Conservation (phyloP, 2,113 vertebrate species). For the Misgurnus mizolepis region DNA sequence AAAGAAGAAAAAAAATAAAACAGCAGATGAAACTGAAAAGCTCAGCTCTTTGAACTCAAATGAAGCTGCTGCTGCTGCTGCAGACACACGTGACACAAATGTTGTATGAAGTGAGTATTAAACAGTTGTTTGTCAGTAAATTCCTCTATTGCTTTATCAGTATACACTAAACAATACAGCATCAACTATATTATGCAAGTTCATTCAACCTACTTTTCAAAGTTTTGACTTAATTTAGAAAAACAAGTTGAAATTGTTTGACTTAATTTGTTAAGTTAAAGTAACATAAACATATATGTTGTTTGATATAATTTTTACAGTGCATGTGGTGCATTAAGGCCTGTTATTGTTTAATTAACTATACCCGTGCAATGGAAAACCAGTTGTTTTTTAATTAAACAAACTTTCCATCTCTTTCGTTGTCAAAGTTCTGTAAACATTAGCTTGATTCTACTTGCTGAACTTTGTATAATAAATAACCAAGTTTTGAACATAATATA, state of each 20-base stretch:
- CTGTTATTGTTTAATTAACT: not conserved
- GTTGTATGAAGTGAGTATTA: slow-evolving; percentile 49
- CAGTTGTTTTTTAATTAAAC: not conserved
- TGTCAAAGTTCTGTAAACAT: slow-evolving; percentile 2
- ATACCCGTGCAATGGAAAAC: not conserved
- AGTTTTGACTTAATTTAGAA: too few species aligned
- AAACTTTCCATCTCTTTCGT: not conserved
- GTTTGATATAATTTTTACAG: too few species aligned
- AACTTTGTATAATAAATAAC: not conserved
- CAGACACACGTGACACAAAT: slow-evolving; percentile 40
- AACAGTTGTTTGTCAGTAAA: not conserved
- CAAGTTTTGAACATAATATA: not conserved
- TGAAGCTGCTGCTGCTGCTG: slow-evolving; percentile 1
- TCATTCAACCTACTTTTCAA: not conserved
- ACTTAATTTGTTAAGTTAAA: too few species aligned
- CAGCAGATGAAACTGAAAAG: slow-evolving; percentile 39
- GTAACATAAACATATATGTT: too few species aligned
- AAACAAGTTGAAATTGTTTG: too few species aligned
- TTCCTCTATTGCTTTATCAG: not conserved
- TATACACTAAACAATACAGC: not conserved
- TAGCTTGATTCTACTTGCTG: not conserved
- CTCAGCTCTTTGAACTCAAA: slow-evolving; percentile 40
- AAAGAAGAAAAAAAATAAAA: slow-evolving; percentile 44
- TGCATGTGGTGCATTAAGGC: too few species aligned
- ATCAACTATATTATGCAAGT: too few species aligned